phyloP scores from a whole-genome alignment of 2,888 invertebrate species.

The Zaprionus bogoriensis region DNA sequence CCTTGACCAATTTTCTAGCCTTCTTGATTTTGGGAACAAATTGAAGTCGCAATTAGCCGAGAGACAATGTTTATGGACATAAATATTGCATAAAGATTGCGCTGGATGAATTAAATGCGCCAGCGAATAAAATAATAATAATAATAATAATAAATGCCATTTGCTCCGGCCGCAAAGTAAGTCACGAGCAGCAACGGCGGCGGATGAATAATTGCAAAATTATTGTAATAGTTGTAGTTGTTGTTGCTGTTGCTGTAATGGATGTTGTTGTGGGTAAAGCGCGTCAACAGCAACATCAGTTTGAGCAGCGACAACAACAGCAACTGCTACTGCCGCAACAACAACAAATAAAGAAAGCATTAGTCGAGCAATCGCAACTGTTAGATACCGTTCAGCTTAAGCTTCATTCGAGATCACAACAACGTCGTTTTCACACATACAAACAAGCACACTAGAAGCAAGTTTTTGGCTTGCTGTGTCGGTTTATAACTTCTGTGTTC shows the following conservation, averaged over 20 bases:
- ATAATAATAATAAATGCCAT: slow-evolving; percentile 70
- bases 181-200: slow-evolving; percentile 65
- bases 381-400: too few relatives aligned
- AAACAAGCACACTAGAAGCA: too few relatives aligned
- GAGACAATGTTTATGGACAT: slow-evolving; percentile 55
- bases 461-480: too few relatives aligned
- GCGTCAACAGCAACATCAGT: slow-evolving; percentile 34
- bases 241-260: slow-evolving; percentile 5
- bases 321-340: background rate
- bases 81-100: slow-evolving; percentile 54
- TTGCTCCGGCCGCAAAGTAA: slow-evolving; percentile 59
- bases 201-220: slow-evolving; percentile 70
- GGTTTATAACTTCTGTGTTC: too few relatives aligned
- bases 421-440: too few relatives aligned
- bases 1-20: slow-evolving; percentile 70
- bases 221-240: slow-evolving; percentile 50
- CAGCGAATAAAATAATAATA: slow-evolving; percentile 40
- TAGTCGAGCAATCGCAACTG: slow-evolving; percentile 16
- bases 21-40: slow-evolving; percentile 56
- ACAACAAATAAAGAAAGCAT: too few relatives aligned
- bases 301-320: slow-evolving; percentile 15
- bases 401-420: too few relatives aligned
- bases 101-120: slow-evolving; percentile 54
- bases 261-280: slow-evolving; percentile 55
- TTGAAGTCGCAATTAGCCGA: slow-evolving; percentile 65